A percentile compares a stretch with the other conserved stretches of the same genome.
Conservation (phyloP, 1,140 invertebrate species). For the Diorhabda elongata region DNA sequence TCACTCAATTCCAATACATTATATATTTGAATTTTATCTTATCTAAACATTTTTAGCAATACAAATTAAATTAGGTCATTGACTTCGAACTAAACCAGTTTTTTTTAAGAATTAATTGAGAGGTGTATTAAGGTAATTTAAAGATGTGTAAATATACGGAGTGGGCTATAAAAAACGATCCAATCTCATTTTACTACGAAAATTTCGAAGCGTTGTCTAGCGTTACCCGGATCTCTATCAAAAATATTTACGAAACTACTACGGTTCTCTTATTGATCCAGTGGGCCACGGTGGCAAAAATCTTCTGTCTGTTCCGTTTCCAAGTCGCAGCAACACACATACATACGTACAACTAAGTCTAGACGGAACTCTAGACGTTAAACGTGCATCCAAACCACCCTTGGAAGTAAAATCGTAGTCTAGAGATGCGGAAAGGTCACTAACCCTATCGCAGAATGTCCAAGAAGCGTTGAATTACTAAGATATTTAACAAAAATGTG, state of each 20-base stretch:
- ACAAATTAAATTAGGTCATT: too few relatives aligned
- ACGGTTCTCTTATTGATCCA: not conserved
- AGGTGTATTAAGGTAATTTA: not conserved
- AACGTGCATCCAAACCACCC: constrained; percentile 12
- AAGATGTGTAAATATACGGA: too few relatives aligned
- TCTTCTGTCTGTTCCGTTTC: constrained; percentile 5
- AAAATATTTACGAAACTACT: not conserved
- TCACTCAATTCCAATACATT: too few relatives aligned
- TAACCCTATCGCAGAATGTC: not conserved
- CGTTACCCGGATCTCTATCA: not conserved
- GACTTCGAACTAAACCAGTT: not conserved
- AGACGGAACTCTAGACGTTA: constrained; percentile 16
- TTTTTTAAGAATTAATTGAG: constrained; percentile 1
- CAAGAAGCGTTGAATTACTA: not conserved
- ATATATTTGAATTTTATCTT: too few relatives aligned
- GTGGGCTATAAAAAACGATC: too few relatives aligned
- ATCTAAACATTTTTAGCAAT: too few relatives aligned
- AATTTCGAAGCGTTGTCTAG: not conserved
- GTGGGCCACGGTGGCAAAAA: constrained; percentile 8
- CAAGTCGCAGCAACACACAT: not conserved
- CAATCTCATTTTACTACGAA: too few relatives aligned
- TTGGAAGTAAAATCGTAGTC: constrained; percentile 14
- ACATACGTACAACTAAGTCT: constrained; percentile 4
- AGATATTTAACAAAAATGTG: not conserved
- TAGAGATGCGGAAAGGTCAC: constrained; percentile 9